Conservation (phyloP, 2,113 vertebrate genomes). For the Abramis brama region DNA sequence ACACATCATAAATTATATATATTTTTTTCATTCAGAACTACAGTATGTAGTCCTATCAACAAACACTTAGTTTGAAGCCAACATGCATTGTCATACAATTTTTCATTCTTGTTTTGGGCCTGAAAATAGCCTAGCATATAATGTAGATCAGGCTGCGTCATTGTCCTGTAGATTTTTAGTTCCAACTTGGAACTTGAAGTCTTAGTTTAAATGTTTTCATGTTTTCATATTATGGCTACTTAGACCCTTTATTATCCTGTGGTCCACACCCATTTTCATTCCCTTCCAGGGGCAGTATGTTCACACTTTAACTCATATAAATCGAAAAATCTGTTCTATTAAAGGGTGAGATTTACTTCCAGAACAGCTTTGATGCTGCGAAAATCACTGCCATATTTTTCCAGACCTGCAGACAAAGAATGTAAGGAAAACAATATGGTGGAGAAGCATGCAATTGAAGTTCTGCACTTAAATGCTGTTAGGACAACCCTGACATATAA, state of each 20-base stretch:
- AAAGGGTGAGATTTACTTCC: conserved; percentile 28
- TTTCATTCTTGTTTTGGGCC: background rate
- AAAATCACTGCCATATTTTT: conserved; percentile 27
- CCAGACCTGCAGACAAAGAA: background rate
- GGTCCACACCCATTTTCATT: conserved; percentile 4
- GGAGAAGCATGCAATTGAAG: conserved; percentile 28
- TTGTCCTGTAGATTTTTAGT: background rate
- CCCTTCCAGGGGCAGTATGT: conserved; percentile 3
- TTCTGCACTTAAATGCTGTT: conserved; percentile 9
- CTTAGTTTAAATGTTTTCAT: background rate
- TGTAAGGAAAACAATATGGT: conserved; percentile 19
- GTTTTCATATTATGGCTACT: conserved; percentile 13
- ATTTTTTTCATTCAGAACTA: background rate
- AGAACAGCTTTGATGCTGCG: conserved; percentile 24
- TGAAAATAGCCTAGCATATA: background rate
- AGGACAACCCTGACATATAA: background rate
- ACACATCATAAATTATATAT: background rate
- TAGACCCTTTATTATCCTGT: background rate
- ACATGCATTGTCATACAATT: background rate
- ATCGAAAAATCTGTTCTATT: conserved; percentile 20
- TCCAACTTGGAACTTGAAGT: background rate
- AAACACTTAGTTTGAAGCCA: background rate
- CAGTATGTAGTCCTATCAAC: background rate
- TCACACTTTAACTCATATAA: conserved; percentile 34
- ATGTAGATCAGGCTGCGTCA: background rate